Conservation (phyloP, 2,797 vertebrate species). For the Oryzias dopingdopingensis region DNA sequence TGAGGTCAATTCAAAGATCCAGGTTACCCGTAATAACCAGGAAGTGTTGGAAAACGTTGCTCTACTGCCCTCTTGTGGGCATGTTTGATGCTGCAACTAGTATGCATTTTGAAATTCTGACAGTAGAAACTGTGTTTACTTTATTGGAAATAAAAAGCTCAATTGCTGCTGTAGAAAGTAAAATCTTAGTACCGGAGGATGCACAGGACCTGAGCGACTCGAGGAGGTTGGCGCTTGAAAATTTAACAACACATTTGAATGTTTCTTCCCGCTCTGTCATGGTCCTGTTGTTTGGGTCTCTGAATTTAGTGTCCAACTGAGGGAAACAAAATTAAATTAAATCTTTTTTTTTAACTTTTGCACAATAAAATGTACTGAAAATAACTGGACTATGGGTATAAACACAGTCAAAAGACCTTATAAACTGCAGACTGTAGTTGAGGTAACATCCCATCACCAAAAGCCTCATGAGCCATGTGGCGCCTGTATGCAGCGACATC, state of each 20-base stretch:
- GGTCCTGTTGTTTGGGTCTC: conserved; percentile 65
- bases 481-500: conserved; percentile 69
- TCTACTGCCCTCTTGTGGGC: conserved; percentile 52
- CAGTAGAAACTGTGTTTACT: too few relatives aligned
- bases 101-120: too few relatives aligned
- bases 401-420: conserved; percentile 57
- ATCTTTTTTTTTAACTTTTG: not conserved
- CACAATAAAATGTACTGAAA: not conserved
- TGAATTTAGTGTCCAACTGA: conserved; percentile 92
- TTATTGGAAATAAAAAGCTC: not conserved
- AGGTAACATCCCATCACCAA: conserved; percentile 82
- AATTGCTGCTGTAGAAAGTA: not conserved
- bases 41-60: too few relatives aligned
- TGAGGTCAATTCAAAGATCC: too few relatives aligned
- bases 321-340: conserved; percentile 4
- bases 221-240: conserved; percentile 88
- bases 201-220: conserved; percentile 86
- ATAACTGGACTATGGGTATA: not conserved
- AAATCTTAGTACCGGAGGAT: conserved; percentile 77
- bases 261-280: conserved; percentile 76
- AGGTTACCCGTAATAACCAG: too few relatives aligned
- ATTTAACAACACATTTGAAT: conserved; percentile 87
- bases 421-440: conserved; percentile 85
- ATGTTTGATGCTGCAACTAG: conserved; percentile 4
- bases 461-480: conserved; percentile 79